Conservation (phyloP, 2,797 vertebrate genomes). For the Syndactyla subalaris region DNA sequence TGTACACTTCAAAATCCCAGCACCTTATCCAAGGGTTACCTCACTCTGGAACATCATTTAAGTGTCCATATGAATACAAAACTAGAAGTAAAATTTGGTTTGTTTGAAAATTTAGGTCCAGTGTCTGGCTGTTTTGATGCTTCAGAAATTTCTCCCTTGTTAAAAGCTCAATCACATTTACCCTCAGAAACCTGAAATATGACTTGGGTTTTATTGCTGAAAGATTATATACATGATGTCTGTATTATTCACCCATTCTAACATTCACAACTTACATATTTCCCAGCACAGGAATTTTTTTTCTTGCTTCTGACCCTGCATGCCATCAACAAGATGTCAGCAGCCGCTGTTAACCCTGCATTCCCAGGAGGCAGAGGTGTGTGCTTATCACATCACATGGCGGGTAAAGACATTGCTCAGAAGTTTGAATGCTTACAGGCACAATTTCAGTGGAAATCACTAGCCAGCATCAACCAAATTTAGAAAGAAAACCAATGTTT, state of each 20-base stretch:
- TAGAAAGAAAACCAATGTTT: not conserved
- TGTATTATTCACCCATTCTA: not conserved
- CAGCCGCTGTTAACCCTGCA: not conserved
- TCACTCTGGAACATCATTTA: not conserved
- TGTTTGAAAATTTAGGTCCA: not conserved
- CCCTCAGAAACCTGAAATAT: not conserved
- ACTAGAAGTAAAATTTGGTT: not conserved
- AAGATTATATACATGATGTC: not conserved
- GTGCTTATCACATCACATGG: not conserved
- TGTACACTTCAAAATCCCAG: not conserved
- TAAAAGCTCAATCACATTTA: not conserved
- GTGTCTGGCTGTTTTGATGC: not conserved
- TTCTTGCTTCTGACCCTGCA: not conserved
- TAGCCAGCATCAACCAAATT: not conserved
- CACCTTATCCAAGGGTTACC: not conserved
- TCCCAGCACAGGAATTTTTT: not conserved
- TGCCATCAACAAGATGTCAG: not conserved
- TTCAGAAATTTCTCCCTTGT: not conserved
- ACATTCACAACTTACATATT: not conserved
- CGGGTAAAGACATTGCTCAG: not conserved
- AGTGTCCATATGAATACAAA: not conserved
- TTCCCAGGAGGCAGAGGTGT: not conserved
- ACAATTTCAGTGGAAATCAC: not conserved
- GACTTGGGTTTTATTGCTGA: not conserved
- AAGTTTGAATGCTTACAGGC: not conserved